Evolutionary conservation across 2,113 vertebrate species (phyloP).

Genomic region (Crypturellus undulatus): DNA sequence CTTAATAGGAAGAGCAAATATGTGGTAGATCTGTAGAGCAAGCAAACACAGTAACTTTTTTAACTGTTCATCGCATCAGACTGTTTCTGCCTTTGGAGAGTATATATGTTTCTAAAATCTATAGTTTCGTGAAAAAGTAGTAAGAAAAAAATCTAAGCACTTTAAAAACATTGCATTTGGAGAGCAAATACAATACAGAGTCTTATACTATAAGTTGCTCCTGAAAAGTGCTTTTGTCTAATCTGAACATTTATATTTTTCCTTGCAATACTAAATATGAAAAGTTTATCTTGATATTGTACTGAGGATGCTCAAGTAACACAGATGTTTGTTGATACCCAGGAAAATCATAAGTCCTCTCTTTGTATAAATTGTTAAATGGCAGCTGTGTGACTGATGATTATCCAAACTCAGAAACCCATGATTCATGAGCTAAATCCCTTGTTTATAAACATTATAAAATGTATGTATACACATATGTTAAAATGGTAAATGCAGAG

Average conservation of each 20-base stretch:
- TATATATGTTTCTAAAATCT: background rate
- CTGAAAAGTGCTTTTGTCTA: background rate
- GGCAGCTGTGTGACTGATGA: background rate
- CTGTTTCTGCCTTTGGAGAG: background rate
- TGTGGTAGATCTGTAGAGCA: background rate
- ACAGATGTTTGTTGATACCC: background rate
- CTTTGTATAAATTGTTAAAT: background rate
- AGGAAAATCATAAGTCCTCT: background rate
- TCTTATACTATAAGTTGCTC: background rate
- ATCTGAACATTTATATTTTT: background rate
- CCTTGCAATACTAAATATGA: background rate
- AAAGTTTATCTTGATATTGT: background rate
- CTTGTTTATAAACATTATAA: background rate
- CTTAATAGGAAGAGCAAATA: accelerated
- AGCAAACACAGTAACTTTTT: background rate
- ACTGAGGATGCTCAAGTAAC: background rate
- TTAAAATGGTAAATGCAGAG: background rate
- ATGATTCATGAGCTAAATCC: background rate
- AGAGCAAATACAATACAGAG: background rate
- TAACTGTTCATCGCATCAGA: background rate
- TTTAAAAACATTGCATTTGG: background rate
- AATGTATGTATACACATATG: background rate
- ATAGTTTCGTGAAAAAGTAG: background rate
- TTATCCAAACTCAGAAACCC: background rate
- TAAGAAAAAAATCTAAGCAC: background rate